phyloP scores from a whole-genome alignment of 2,888 invertebrate species.

The Gymnoscelis rufifasciata region DNA sequence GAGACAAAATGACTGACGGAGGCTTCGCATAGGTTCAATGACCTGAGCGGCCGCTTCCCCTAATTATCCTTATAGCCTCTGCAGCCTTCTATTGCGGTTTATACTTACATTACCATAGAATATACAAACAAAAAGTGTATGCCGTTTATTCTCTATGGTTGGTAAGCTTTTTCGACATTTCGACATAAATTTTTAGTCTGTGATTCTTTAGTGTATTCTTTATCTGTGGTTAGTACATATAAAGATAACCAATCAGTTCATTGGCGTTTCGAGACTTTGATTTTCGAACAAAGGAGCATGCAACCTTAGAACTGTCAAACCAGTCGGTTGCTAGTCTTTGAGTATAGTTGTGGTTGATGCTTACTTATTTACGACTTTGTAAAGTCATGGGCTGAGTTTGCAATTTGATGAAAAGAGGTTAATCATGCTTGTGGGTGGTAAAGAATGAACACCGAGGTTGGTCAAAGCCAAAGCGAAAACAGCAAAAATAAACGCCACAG shows the following conservation, averaged over 20 bases:
- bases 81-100: slow-evolving; percentile 18
- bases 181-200: too few species aligned
- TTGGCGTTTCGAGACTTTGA: neutral
- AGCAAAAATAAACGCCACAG: too few species aligned
- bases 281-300: neutral
- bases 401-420: slow-evolving; percentile 12
- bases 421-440: neutral
- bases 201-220: too few species aligned
- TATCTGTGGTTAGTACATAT: neutral
- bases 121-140: neutral
- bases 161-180: too few species aligned
- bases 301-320: too few species aligned
- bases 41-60: slow-evolving; percentile 45
- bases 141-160: too few species aligned
- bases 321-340: too few species aligned
- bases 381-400: slow-evolving; percentile 11
- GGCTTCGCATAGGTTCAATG: slow-evolving; percentile 53
- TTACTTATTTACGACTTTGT: slow-evolving; percentile 1
- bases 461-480: neutral
- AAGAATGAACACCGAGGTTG: too few species aligned
- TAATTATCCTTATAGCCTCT: slow-evolving; percentile 51
- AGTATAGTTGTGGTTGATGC: too few species aligned
- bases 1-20: slow-evolving; percentile 43
- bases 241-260: neutral
- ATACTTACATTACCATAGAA: slow-evolving; percentile 12